Conservation (phyloP, 2,113 vertebrate species). For the Phaethornis superciliosus region DNA sequence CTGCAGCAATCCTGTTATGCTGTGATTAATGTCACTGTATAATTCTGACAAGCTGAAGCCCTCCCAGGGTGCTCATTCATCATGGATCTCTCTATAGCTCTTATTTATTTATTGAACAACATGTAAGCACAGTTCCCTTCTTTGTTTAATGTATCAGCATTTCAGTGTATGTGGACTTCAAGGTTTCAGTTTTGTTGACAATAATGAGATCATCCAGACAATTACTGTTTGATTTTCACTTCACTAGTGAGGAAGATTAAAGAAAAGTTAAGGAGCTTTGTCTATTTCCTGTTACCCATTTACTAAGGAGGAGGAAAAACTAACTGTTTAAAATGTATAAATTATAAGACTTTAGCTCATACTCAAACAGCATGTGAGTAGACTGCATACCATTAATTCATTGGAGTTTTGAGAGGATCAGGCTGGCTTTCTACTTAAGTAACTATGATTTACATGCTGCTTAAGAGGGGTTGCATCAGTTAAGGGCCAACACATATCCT, state of each 20-base stretch:
- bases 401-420: background rate
- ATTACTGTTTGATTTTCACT: constrained; percentile 78
- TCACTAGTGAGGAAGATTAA: constrained; percentile 79
- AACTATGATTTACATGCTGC: too few relatives aligned
- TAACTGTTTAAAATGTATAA: constrained; percentile 57
- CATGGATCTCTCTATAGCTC: constrained; percentile 50
- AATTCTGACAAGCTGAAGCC: constrained; percentile 50
- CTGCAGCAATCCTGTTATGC: constrained; percentile 54
- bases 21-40: constrained; percentile 73
- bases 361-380: background rate
- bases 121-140: constrained; percentile 71
- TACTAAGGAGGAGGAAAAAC: constrained; percentile 31
- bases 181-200: constrained; percentile 78
- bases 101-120: constrained; percentile 79
- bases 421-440: background rate
- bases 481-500: background rate
- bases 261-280: constrained; percentile 78
- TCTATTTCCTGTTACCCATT: constrained; percentile 78
- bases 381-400: background rate
- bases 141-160: constrained; percentile 74
- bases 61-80: constrained; percentile 55
- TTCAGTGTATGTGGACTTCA: constrained; percentile 74
- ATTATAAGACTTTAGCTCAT: constrained; percentile 35
- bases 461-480: too few relatives aligned
- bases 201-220: constrained; percentile 82